phyloP scores from a whole-genome alignment of 92 coral and sea anemone genomes.

The Epizoanthus rinbou region DNA sequence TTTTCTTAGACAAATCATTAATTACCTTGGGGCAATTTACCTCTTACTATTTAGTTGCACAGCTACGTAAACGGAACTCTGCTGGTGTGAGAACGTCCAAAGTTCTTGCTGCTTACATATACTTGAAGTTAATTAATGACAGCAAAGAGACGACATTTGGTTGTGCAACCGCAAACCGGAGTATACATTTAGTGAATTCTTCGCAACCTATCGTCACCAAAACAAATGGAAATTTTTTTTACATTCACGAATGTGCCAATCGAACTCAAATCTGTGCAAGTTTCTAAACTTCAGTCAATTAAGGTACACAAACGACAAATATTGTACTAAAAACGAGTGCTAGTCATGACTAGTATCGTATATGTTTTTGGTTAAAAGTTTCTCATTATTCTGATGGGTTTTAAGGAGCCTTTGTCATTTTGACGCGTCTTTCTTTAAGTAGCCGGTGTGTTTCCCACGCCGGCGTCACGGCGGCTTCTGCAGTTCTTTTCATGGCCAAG shows the following conservation, averaged over 20 bases:
- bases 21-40: too few relatives aligned
- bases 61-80: too few relatives aligned
- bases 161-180: neutral
- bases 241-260: neutral
- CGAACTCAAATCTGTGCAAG: neutral
- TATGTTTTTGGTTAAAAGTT: neutral
- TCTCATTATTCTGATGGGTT: neutral
- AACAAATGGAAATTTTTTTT: neutral
- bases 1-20: too few relatives aligned
- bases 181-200: slow-evolving; percentile 1
- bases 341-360: too few relatives aligned
- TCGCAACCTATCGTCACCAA: slow-evolving; percentile 2
- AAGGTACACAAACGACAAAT: neutral
- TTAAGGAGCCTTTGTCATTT: neutral
- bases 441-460: slow-evolving; percentile 14
- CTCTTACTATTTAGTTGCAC: too few relatives aligned
- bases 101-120: neutral
- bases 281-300: neutral
- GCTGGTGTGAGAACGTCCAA: neutral
- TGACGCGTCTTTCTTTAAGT: slow-evolving; percentile 1
- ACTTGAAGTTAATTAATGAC: neutral
- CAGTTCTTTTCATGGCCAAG: too few relatives aligned
- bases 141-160: neutral
- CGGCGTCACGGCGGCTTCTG: neutral
- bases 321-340: too few relatives aligned